These are phyloP conservation scores for Barbus barbus DNA, from an alignment of 2,113 vertebrate genomes.

Conservation along the genomic window DNA sequence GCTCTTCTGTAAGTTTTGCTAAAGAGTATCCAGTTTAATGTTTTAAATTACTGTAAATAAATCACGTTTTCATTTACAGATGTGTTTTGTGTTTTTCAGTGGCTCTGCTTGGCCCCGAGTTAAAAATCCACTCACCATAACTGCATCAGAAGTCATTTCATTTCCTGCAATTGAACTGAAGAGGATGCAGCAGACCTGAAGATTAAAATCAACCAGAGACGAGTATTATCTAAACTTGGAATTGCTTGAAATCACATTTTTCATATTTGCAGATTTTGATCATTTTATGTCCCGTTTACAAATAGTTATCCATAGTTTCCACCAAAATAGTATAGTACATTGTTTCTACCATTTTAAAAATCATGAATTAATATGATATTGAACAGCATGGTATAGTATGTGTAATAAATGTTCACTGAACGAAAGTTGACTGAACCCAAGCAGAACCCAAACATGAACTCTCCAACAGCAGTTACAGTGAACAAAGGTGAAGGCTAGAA, in stretches of 20 bases:
- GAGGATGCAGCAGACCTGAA: neutral
- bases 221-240: neutral
- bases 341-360: too few species aligned
- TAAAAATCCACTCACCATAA: constrained; percentile 36
- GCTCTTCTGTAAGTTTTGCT: constrained; percentile 80
- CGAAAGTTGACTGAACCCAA: too few species aligned
- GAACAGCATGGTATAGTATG: too few species aligned
- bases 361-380: too few species aligned
- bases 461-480: too few species aligned
- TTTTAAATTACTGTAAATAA: neutral
- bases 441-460: too few species aligned
- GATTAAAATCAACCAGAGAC: neutral
- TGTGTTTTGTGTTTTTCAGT: constrained; percentile 57
- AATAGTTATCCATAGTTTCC: too few species aligned
- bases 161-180: neutral
- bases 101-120: constrained; percentile 64
- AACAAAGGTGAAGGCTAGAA: too few species aligned
- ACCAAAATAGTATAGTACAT: too few species aligned
- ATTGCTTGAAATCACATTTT: too few species aligned
- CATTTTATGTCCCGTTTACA: neutral
- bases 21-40: neutral
- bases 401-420: too few species aligned
- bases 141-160: neutral
- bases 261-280: neutral
- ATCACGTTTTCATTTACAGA: neutral